Conservation (phyloP, 2,113 vertebrate genomes). For the Apteryx mantelli region DNA sequence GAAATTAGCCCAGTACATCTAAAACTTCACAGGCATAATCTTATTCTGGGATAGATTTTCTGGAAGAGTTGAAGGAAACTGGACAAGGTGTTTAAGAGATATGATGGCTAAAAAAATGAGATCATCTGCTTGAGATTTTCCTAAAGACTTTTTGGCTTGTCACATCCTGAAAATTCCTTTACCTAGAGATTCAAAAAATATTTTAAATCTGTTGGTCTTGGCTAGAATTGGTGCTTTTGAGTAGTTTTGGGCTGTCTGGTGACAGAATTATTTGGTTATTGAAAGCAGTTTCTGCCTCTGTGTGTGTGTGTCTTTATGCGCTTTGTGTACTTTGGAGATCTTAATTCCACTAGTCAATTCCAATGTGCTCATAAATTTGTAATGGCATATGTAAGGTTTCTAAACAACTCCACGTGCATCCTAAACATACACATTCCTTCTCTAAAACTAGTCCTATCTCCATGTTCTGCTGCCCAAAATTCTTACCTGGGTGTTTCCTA, state of each 20-base stretch:
- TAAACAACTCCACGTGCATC: not conserved
- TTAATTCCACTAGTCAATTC: not conserved
- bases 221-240: constrained; percentile 50
- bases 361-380: not conserved
- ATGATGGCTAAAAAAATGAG: constrained; percentile 40
- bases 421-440: not conserved
- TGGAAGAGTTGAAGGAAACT: constrained; percentile 58
- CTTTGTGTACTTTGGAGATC: not conserved
- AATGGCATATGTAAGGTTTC: not conserved
- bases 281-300: constrained; percentile 20
- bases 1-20: constrained; percentile 46
- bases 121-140: constrained; percentile 58
- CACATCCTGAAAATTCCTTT: constrained; percentile 51
- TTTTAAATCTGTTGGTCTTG: constrained; percentile 58
- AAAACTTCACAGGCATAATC: constrained; percentile 44
- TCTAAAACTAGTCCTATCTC: not conserved
- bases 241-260: constrained; percentile 49
- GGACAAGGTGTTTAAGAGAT: constrained; percentile 65
- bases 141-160: constrained; percentile 44
- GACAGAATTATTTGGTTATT: constrained; percentile 63
- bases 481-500: not conserved
- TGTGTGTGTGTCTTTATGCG: not conserved
- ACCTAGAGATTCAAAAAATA: constrained; percentile 18
- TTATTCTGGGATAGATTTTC: constrained; percentile 47
- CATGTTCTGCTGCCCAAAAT: not conserved